These are phyloP conservation scores for Gasterosteus nipponicus DNA, from an alignment of 2,113 vertebrate species.

Conservation along the genomic window DNA sequence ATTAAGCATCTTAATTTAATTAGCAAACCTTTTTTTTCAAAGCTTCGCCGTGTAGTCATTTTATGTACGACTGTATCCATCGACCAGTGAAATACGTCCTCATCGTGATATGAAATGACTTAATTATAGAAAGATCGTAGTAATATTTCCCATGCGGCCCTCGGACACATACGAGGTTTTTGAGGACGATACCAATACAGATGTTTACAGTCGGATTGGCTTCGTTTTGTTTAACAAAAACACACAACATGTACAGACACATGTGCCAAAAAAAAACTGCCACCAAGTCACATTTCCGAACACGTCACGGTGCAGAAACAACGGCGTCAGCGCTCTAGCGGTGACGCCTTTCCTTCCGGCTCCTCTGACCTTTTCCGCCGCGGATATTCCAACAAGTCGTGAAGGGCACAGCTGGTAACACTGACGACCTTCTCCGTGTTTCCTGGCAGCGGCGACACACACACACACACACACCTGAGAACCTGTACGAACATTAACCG, in stretches of 20 bases:
- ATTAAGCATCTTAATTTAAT: no score
- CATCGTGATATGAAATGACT: no score
- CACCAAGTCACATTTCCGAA: not conserved
- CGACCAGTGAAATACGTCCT: no score
- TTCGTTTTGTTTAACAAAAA: not conserved
- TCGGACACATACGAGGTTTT: not conserved
- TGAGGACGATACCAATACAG: not conserved
- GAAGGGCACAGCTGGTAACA: not conserved
- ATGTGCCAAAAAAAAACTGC: not conserved
- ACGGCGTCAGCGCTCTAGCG: not conserved
- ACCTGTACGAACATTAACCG: not conserved
- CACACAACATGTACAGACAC: not conserved
- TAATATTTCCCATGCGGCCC: not conserved
- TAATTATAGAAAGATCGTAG: no score
- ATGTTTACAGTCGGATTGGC: not conserved
- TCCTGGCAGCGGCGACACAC: no score
- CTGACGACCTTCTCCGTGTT: not conserved
- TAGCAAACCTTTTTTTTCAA: no score
- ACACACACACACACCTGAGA: not conserved
- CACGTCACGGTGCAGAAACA: not conserved
- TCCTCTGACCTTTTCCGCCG: not conserved
- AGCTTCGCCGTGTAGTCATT: no score
- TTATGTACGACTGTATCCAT: no score
- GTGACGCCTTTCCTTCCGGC: not conserved
- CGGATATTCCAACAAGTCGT: not conserved